These are phyloP conservation scores for Progne subis DNA, from an alignment of 2,113 vertebrate species.

Conservation along the genomic window DNA sequence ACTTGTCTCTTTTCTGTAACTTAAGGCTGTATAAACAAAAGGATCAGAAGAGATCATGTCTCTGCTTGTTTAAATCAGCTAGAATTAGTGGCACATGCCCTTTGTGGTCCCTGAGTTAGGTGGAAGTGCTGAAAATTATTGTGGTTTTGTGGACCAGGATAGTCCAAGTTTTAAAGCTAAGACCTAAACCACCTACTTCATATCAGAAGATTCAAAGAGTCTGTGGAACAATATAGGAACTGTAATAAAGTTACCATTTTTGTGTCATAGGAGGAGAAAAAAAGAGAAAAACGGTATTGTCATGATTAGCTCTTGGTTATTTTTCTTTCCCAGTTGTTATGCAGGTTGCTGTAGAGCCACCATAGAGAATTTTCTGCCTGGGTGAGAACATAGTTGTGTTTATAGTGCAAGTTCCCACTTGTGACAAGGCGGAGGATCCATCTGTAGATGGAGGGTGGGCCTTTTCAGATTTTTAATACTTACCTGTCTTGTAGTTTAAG, in stretches of 20 bases:
- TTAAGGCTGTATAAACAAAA: not conserved
- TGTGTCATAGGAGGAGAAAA: not conserved
- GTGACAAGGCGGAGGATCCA: not conserved
- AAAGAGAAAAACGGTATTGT: not conserved
- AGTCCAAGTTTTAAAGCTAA: not conserved
- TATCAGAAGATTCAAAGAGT: not conserved
- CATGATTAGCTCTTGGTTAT: not conserved
- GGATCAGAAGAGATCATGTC: not conserved
- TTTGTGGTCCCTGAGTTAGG: not conserved
- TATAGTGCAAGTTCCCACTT: not conserved
- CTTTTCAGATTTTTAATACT: not conserved
- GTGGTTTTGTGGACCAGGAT: not conserved
- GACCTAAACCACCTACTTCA: not conserved
- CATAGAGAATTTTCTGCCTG: not conserved
- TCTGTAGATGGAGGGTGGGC: not conserved
- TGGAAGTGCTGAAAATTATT: not conserved
- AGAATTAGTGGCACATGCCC: not conserved
- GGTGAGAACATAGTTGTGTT: not conserved
- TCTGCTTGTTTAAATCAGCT: not conserved
- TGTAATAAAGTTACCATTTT: not conserved
- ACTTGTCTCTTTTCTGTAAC: not conserved
- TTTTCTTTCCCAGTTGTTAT: not conserved
- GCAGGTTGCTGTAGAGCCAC: not conserved
- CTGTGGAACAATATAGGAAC: not conserved
- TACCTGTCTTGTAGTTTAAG: not conserved